phyloP scores from a whole-genome alignment of 2,888 invertebrate genomes.

The Seira sanloemensis region DNA sequence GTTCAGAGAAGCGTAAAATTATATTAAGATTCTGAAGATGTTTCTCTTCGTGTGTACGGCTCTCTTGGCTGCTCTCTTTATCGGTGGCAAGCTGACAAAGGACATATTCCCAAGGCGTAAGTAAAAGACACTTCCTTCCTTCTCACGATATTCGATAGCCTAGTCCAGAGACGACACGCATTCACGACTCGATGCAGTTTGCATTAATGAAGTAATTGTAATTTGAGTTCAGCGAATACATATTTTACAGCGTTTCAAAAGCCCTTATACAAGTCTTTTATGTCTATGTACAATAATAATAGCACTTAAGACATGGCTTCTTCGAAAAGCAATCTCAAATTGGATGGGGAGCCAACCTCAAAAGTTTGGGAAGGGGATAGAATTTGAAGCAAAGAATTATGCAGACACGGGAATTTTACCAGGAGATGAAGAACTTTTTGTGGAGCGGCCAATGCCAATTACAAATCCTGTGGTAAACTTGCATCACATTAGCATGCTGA shows the following conservation, averaged over 20 bases:
- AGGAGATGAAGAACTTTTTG: constrained; percentile 47
- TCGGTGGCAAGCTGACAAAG: constrained; percentile 61
- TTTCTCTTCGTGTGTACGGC: constrained; percentile 58
- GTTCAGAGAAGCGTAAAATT: constrained; percentile 26
- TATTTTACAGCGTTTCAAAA: neutral
- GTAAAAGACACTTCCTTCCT: constrained; percentile 23
- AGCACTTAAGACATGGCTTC: constrained; percentile 66
- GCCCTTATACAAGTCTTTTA: neutral
- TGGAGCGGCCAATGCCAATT: constrained; percentile 55
- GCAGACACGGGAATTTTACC: constrained; percentile 63
- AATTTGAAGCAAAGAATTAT: constrained; percentile 34
- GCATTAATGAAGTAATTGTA: constrained; percentile 15
- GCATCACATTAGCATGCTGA: constrained; percentile 5
- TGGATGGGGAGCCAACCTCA: constrained; percentile 65
- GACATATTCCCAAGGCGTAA: constrained; percentile 70
- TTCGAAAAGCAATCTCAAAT: constrained; percentile 59
- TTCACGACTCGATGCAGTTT: neutral
- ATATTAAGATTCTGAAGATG: constrained; percentile 37
- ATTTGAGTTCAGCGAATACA: neutral
- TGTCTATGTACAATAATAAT: neutral
- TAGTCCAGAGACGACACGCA: neutral
- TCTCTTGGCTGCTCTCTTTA: constrained; percentile 55
- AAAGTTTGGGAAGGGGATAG: constrained; percentile 44
- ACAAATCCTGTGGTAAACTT: constrained; percentile 46
- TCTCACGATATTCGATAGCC: too few relatives aligned